Conservation (phyloP, 2,888 invertebrate species). For the Danaus chrysippus region DNA sequence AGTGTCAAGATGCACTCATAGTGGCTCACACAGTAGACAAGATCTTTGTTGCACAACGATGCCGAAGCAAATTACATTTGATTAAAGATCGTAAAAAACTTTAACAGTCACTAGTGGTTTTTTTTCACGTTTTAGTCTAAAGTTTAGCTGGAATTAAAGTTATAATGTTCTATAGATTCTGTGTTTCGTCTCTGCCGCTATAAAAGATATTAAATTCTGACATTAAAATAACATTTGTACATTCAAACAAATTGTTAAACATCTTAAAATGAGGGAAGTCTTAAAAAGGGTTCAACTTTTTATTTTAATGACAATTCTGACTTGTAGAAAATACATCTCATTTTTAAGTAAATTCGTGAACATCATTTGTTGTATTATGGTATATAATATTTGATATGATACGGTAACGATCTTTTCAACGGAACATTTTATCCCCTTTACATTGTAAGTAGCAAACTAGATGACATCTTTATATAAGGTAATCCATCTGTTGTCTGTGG, state of each 20-base stretch:
- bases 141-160: neutral
- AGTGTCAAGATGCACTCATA: conserved; percentile 62
- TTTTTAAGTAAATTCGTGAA: too few species aligned
- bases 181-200: neutral
- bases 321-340: too few species aligned
- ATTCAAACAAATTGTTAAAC: too few species aligned
- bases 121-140: conserved; percentile 3
- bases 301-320: too few species aligned
- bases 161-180: neutral
- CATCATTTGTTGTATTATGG: too few species aligned
- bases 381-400: neutral
- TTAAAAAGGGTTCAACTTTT: too few species aligned
- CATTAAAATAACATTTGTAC: too few species aligned
- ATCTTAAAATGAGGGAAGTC: too few species aligned
- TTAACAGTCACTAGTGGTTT: conserved; percentile 20
- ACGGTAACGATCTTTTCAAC: conserved; percentile 15
- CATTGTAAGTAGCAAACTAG: conserved; percentile 19
- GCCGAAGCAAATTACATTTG: conserved; percentile 29
- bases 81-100: conserved; percentile 27
- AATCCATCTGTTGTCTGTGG: conserved; percentile 16
- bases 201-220: too few species aligned
- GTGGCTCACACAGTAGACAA: conserved; percentile 59
- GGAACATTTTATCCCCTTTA: conserved; percentile 9
- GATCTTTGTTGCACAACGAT: conserved; percentile 49
- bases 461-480: conserved; percentile 22